Base-by-base conservation (phyloP, 2,797 vertebrate genomes). In the Protonibea diacanthus region DNA sequence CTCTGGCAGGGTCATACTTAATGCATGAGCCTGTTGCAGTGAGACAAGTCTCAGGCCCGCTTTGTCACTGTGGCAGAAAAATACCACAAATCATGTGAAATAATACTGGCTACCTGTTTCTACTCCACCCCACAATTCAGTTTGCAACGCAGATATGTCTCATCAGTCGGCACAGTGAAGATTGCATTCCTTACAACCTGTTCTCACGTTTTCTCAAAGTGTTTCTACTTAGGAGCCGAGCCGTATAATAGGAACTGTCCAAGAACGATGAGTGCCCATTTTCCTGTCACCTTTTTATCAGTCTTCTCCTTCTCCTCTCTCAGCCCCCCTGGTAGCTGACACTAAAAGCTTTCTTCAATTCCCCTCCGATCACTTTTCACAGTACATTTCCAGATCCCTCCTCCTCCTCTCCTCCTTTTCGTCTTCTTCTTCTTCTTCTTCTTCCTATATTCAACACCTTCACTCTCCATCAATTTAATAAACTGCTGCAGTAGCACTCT, bases 1-100 rank as follows among this genome's bases (percentile, higher is more conserved):
- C 92, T 77, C 83, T 90, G 80, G 81, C 90, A 91, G 88, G 67
- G 55, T 89, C 82, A 92, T 94, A 75, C 91, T 81, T 93, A 89
- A 91, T 95, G 87, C 89, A 95, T 91, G 87, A 94, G 93, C 89
- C 91, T 93, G 90, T 94, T 94, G 90, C 93, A 91, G 82, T 84
- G 91, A 92, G 89, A 90, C 90, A 84, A 84, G 88, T 89, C 88
- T 88, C 74, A 73, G 68, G 44, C 52, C 84, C 86, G 84, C 87
- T 88, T 86, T 87, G 89, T 91, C 83, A 52, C 82, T 58, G 62
- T 70, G 67, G 79, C 73, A 79, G 67, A 82, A 93, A 89, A 91
- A 89, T 76, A 90, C 86, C 73, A 81, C 90, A 89, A 88, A 90
- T 89, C 83, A 88, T 51, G 76, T 88, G 64, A 84, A 89, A 89